phyloP scores from a whole-genome alignment of 2,888 invertebrate genomes.

The Palloptera scutellata region DNA sequence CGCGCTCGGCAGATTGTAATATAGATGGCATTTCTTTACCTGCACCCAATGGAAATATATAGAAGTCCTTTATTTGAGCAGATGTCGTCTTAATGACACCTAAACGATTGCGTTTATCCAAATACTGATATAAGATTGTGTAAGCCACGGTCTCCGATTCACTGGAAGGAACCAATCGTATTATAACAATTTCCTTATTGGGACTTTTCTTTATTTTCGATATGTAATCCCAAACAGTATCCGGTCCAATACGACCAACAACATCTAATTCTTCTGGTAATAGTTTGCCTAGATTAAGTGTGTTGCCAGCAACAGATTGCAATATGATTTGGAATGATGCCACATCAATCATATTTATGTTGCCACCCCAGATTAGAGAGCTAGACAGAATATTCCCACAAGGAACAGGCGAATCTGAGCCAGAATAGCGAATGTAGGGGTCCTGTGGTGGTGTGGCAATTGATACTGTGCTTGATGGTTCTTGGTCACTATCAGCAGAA shows the following conservation, averaged over 20 bases:
- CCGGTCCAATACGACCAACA: conserved; percentile 90
- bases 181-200: conserved; percentile 85
- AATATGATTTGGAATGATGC: conserved; percentile 86
- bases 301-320: conserved; percentile 78
- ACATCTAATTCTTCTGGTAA: conserved; percentile 82
- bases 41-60: conserved; percentile 85
- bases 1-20: conserved; percentile 74
- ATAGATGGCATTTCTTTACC: conserved; percentile 76
- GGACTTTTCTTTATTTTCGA: conserved; percentile 87
- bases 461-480: conserved; percentile 78
- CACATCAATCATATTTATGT: conserved; percentile 89
- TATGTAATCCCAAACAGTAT: conserved; percentile 93
- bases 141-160: conserved; percentile 82
- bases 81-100: conserved; percentile 85
- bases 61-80: conserved; percentile 90
- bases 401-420: conserved; percentile 30
- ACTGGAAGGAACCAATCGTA: conserved; percentile 81
- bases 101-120: conserved; percentile 81
- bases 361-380: conserved; percentile 69
- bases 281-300: conserved; percentile 43
- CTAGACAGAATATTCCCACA: conserved; percentile 9
- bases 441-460: conserved; percentile 68
- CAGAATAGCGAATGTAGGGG: conserved; percentile 53
- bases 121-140: conserved; percentile 82
- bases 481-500: conserved; percentile 69